phyloP scores from a whole-genome alignment of 2,797 vertebrate species.

The Ambastaia sidthimunki region DNA sequence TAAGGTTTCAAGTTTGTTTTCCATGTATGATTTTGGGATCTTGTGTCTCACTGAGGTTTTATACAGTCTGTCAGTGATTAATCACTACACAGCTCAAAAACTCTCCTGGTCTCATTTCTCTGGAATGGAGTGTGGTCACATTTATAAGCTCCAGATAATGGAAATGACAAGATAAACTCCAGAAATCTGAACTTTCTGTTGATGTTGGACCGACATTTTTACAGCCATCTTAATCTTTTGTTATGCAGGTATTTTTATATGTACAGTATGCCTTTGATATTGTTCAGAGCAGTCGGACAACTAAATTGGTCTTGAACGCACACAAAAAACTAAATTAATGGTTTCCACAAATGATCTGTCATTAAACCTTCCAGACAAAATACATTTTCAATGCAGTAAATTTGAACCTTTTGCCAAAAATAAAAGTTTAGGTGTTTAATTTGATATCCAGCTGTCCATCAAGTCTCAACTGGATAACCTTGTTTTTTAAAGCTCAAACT shows the following conservation, averaged over 20 bases:
- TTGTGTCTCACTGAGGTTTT: slow-evolving; percentile 53
- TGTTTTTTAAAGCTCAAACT: too few relatives aligned
- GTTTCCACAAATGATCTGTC: not conserved
- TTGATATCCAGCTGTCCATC: not conserved
- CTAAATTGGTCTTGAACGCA: not conserved
- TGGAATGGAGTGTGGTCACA: not conserved
- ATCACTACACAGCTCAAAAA: slow-evolving; percentile 29
- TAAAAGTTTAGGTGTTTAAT: not conserved
- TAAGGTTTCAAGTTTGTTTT: slow-evolving; percentile 63
- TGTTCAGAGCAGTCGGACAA: not conserved
- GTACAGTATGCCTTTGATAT: not conserved
- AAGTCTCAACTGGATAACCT: not conserved
- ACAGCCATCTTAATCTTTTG: not conserved
- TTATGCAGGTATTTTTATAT: not conserved
- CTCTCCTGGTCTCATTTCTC: slow-evolving; percentile 4
- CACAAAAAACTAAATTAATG: not conserved
- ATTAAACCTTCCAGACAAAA: not conserved
- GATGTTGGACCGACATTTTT: not conserved
- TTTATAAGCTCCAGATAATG: slow-evolving; percentile 12
- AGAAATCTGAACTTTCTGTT: slow-evolving; percentile 15
- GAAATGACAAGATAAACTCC: slow-evolving; percentile 32
- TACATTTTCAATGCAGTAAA: not conserved
- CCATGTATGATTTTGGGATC: slow-evolving; percentile 52
- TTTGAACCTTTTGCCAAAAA: not conserved
- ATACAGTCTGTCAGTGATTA: slow-evolving; percentile 57